These are phyloP conservation scores for Venusia cambrica DNA, from an alignment of 2,888 invertebrate species.

Conservation along the genomic window DNA sequence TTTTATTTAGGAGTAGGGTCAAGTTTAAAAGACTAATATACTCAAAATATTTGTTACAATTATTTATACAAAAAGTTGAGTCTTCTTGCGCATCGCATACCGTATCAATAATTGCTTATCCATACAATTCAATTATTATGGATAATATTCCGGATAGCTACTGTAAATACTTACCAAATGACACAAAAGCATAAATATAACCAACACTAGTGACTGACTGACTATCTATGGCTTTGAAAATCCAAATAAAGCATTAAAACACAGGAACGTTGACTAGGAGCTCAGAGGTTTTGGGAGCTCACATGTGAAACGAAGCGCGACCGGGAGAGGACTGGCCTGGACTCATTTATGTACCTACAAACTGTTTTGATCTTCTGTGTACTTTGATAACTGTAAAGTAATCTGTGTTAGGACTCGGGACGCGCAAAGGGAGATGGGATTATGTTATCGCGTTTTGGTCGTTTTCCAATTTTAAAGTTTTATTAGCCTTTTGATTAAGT, in stretches of 20 bases:
- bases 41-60: no score
- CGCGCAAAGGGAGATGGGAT: conserved; percentile 4
- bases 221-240: conserved; percentile 12
- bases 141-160: neutral
- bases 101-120: conserved; percentile 1
- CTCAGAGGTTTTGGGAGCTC: conserved; percentile 4
- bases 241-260: conserved; percentile 26
- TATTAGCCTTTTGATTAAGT: conserved; percentile 1
- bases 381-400: conserved; percentile 2
- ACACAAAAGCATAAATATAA: conserved; percentile 2
- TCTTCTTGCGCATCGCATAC: no score
- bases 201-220: conserved; percentile 3
- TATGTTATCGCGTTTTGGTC: conserved; percentile 4
- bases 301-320: conserved; percentile 30
- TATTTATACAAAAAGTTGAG: no score
- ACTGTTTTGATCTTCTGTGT: neutral
- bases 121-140: neutral
- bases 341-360: conserved; percentile 3
- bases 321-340: conserved; percentile 29
- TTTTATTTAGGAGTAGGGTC: no score
- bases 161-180: conserved; percentile 6
- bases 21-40: no score
- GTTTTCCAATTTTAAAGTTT: conserved; percentile 8
- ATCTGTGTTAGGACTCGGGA: conserved; percentile 7
- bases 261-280: conserved; percentile 28